Evolutionary conservation across 2,797 vertebrate species (phyloP).

Genomic region (Cyprinodon diabolis): DNA sequence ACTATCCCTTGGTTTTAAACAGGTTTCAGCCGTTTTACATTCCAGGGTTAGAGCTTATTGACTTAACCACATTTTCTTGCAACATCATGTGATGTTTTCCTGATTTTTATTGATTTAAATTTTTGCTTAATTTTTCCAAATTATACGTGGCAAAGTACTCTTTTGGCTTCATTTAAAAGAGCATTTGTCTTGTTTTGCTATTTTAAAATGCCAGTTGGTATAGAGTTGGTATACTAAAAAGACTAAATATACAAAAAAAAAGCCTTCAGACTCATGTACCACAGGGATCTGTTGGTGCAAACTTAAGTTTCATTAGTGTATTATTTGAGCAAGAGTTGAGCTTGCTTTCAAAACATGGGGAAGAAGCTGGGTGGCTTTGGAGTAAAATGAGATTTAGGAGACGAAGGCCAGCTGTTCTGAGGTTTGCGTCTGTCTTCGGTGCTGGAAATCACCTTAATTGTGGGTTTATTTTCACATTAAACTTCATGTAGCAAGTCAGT

Average conservation of each 20-base stretch:
- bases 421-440: constrained; percentile 50
- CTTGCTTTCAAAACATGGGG: constrained; percentile 25
- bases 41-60: neutral
- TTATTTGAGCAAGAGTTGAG: constrained; percentile 48
- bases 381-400: constrained; percentile 49
- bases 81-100: neutral
- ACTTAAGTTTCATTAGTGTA: constrained; percentile 26
- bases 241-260: neutral
- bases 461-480: constrained; percentile 67
- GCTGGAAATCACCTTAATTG: constrained; percentile 66
- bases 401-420: constrained; percentile 60
- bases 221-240: neutral
- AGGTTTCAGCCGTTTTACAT: neutral
- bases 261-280: neutral
- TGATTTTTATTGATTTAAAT: neutral
- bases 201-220: neutral
- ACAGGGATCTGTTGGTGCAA: constrained; percentile 26
- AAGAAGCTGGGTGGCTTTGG: constrained; percentile 20
- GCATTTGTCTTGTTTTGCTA: neutral
- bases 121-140: neutral
- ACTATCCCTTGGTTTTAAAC: neutral
- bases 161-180: too few species aligned
- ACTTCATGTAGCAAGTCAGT: constrained; percentile 54
- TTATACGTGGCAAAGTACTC: neutral
- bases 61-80: neutral